These are phyloP conservation scores for Epicauta chinensis DNA, from an alignment of 1,140 invertebrate genomes.

Conservation along the genomic window DNA sequence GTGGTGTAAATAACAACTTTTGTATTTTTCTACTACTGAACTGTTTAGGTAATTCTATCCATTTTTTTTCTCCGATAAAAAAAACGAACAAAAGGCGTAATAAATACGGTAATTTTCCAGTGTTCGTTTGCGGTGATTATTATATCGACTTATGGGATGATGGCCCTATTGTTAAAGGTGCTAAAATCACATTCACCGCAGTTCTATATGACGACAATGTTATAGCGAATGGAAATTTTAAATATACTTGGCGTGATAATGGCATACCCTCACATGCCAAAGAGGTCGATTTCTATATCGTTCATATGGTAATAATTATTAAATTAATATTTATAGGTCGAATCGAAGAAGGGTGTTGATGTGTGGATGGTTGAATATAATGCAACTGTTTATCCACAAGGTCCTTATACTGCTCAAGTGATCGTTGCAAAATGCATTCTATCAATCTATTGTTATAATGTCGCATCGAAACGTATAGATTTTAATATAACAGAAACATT, in stretches of 20 bases:
- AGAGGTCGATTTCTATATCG: slow-evolving; percentile 44
- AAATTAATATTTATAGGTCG: slow-evolving; percentile 41
- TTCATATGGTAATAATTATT: too few relatives aligned
- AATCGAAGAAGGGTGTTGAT: slow-evolving; percentile 33
- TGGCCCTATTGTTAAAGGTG: slow-evolving; percentile 59
- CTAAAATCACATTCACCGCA: slow-evolving; percentile 56
- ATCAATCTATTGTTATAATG: slow-evolving; percentile 36
- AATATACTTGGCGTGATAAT: slow-evolving; percentile 53
- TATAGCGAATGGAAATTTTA: slow-evolving; percentile 41
- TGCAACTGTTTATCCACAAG: slow-evolving; percentile 45
- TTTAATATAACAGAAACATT: slow-evolving; percentile 58
- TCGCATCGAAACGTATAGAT: slow-evolving; percentile 42
- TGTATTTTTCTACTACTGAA: too few relatives aligned
- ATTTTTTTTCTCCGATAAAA: too few relatives aligned
- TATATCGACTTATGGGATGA: slow-evolving; percentile 41
- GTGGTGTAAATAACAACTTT: too few relatives aligned
- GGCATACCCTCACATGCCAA: slow-evolving; percentile 45
- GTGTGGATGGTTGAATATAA: slow-evolving; percentile 56
- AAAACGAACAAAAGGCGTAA: too few relatives aligned
- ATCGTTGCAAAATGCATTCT: slow-evolving; percentile 45
- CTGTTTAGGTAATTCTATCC: too few relatives aligned
- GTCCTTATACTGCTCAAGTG: slow-evolving; percentile 56
- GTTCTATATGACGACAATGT: slow-evolving; percentile 43
- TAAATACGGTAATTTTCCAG: too few relatives aligned
- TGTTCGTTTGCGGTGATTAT: slow-evolving; percentile 1